Evolutionary conservation across 2,113 vertebrate genomes (phyloP).

Genomic region (Podarcis raffonei): DNA sequence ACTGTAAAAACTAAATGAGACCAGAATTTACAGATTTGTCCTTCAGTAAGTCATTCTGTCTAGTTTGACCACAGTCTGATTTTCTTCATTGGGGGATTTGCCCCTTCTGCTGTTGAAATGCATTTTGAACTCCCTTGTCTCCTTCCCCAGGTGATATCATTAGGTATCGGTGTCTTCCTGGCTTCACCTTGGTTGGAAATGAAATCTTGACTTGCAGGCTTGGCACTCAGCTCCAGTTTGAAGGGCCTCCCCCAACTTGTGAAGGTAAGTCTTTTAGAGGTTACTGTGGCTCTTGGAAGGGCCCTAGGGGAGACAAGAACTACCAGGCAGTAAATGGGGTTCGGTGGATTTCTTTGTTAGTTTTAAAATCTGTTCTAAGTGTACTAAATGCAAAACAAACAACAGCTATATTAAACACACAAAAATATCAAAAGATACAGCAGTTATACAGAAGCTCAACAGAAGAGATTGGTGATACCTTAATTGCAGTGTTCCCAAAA

Average conservation of each 20-base stretch:
- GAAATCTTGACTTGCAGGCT: conserved; percentile 92
- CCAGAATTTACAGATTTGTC: too few species aligned
- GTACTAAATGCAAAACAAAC: not conserved
- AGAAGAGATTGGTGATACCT: not conserved
- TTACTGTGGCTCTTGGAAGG: not conserved
- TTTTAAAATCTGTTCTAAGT: too few species aligned
- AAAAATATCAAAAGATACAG: not conserved
- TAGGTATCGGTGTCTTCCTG: conserved; percentile 91
- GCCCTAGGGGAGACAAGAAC: too few species aligned
- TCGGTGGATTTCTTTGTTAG: too few species aligned
- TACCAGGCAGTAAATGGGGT: not conserved
- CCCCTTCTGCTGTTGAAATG: not conserved
- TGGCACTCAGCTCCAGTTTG: conserved; percentile 90
- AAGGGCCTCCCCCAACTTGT: conserved; percentile 91
- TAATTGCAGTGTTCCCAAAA: not conserved
- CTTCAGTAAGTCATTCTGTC: too few species aligned
- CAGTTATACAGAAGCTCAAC: not conserved
- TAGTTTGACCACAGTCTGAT: not conserved
- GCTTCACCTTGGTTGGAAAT: conserved; percentile 89
- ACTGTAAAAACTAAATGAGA: too few species aligned
- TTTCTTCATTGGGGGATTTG: not conserved
- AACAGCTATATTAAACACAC: not conserved
- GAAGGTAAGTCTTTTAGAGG: conserved; percentile 81
- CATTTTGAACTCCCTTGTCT: not conserved
- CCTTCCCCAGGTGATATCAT: conserved; percentile 87